A percentile compares a stretch with the other conserved stretches of the same genome.
These are phyloP conservation scores for Matsumyia berberina DNA, from an alignment of 2,888 invertebrate genomes.

Conservation along the genomic window DNA sequence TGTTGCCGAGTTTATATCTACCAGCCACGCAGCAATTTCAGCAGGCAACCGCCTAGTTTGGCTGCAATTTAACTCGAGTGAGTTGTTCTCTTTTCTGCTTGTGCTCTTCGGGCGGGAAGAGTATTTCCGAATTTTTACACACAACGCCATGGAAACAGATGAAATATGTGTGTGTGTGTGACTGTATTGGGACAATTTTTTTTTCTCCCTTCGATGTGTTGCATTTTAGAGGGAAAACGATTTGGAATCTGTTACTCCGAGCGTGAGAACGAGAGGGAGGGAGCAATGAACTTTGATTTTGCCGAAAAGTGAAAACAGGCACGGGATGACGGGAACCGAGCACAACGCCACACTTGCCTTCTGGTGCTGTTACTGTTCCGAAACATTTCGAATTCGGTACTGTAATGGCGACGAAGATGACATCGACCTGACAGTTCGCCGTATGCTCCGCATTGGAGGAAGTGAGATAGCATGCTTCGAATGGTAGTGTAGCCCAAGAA, in stretches of 20 bases:
- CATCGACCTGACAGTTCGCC: slow-evolving; percentile 2
- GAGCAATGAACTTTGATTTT: slow-evolving; percentile 31
- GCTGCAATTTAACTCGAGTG: slow-evolving; percentile 41
- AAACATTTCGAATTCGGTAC: slow-evolving; percentile 54
- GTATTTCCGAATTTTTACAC: not conserved
- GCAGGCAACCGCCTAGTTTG: slow-evolving; percentile 39
- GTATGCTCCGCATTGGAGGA: slow-evolving; percentile 23
- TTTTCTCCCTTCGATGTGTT: not conserved
- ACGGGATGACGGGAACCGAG: not conserved
- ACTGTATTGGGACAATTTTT: not conserved
- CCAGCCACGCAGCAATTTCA: slow-evolving; percentile 77
- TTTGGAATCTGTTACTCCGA: not conserved
- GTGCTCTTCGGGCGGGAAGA: not conserved
- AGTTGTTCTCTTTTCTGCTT: slow-evolving; percentile 9
- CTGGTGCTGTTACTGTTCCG: slow-evolving; percentile 20
- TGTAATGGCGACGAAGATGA: not conserved
- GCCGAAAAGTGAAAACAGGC: slow-evolving; percentile 55
- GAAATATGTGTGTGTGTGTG: not conserved
- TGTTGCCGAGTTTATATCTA: slow-evolving; percentile 81
- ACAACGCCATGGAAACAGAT: no score
- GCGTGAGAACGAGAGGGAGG: not conserved
- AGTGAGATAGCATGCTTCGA: slow-evolving; percentile 60
- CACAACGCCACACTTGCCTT: no score
- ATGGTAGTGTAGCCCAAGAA: slow-evolving; percentile 78
- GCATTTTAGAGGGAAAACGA: not conserved